Evolutionary conservation across 2,113 vertebrate species (phyloP).

Genomic region (Colistium nudipinnis): DNA sequence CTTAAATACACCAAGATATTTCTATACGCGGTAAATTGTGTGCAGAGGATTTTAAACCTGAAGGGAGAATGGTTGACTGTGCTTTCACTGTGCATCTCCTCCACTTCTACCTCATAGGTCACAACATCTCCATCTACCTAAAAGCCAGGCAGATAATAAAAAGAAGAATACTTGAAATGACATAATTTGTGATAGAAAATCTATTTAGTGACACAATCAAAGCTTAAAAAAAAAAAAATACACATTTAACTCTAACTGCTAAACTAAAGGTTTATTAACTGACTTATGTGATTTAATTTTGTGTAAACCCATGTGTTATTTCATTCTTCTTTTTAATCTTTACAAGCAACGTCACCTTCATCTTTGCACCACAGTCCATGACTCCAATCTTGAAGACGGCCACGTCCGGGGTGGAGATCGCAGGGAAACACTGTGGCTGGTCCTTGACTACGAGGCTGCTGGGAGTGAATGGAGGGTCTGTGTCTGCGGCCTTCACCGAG

Average conservation of each 20-base stretch:
- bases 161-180: neutral
- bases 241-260: no score
- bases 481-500: constrained; percentile 58
- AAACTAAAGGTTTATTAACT: no score
- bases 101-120: constrained; percentile 72
- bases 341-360: constrained; percentile 43
- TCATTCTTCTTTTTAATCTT: neutral
- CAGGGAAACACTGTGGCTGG: constrained; percentile 65
- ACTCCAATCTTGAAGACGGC: constrained; percentile 74
- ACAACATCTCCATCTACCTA: constrained; percentile 54
- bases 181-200: no score
- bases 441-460: constrained; percentile 60
- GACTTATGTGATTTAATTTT: no score
- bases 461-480: constrained; percentile 32
- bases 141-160: neutral
- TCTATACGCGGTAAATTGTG: neutral
- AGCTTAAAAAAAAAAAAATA: no score
- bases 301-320: neutral
- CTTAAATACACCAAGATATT: neutral
- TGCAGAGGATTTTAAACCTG: neutral
- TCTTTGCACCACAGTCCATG: constrained; percentile 68
- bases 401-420: constrained; percentile 39
- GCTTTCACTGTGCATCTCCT: constrained; percentile 13
- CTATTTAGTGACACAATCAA: no score
- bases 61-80: constrained; percentile 30